Base-by-base conservation (phyloP, 2,888 invertebrate genomes). In the Pomacea canaliculata region DNA sequence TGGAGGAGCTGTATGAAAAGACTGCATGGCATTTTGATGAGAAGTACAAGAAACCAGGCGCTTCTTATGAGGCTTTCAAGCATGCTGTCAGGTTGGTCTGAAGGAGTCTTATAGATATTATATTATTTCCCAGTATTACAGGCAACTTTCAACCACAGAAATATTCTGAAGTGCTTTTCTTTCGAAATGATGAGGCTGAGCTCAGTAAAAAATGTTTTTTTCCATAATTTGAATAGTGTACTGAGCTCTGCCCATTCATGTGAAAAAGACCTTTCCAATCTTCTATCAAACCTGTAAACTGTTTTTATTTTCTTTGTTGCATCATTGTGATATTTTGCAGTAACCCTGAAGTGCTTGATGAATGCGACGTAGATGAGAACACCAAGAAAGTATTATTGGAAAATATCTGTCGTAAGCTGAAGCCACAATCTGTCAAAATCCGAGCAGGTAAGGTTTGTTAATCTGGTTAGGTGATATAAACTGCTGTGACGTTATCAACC, bases 21-120 rank as follows among this genome's bases (percentile, higher is more conserved):
- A 99, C 99, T 0, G 99, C 99, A 0, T 99, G 99, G 99, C 93
- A 95, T 89, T 99, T 99, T 92, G 99, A 99, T 91, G 96, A 96
- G 87, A 98, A 98, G 91, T 96, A 96, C 89, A 98, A 97, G 91
- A 96, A 95, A 90, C 97, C 98, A 91, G 97, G 97, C 1, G 96
- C 96, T 5, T 96, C 98, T 60, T 99, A 97, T 91, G 99, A 99
- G 90, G 96, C 96, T 85, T 99, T 99, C 91, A 99, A 99, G 92
- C 97, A 98, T 92, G 97, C 98, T 83, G 98, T 99, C 72, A 93
- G 95, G 96, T 97, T 92, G 93, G 37, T 37, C 37, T 37, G 5
- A 37, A 37, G 37, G 37, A 37, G 95, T 93, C 56, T 48, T 59
- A 37, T 71, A 27, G 19, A 19, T 27, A 51, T 19, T 19, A 23